These are phyloP conservation scores for Acrobasis consociella DNA, from an alignment of 2,888 invertebrate species.

Conservation along the genomic window DNA sequence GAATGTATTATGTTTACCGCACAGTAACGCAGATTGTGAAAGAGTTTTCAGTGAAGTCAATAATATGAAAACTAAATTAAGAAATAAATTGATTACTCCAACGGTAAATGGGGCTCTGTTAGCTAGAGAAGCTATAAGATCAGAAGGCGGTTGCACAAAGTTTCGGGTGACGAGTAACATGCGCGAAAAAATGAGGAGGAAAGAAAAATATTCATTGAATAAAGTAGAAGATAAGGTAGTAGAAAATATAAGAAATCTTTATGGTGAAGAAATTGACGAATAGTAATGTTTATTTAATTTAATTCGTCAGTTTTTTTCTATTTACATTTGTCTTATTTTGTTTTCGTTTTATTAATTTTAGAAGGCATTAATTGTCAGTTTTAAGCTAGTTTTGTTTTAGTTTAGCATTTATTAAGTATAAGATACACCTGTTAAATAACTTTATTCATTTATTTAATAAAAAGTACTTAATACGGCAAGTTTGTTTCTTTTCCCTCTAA, in stretches of 20 bases:
- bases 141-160: neutral
- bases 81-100: neutral
- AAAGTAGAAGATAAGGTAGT: neutral
- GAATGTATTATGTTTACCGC: neutral
- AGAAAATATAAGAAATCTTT: neutral
- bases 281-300: too few species aligned
- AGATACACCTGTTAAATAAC: too few species aligned
- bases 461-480: too few species aligned
- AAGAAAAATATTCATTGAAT: constrained; percentile 1
- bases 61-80: neutral
- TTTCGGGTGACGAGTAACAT: neutral
- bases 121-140: neutral
- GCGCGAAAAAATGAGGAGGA: neutral
- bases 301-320: too few species aligned
- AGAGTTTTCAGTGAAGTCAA: neutral
- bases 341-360: too few species aligned
- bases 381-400: too few species aligned
- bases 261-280: neutral
- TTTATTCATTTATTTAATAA: too few species aligned
- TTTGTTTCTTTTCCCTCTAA: too few species aligned
- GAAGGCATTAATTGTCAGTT: too few species aligned
- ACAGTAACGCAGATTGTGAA: neutral
- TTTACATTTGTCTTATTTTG: too few species aligned
- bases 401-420: too few species aligned
- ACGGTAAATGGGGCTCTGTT: neutral